These are phyloP conservation scores for Uropsilus gracilis DNA, from an alignment of 2,113 vertebrate species.

Conservation along the genomic window DNA sequence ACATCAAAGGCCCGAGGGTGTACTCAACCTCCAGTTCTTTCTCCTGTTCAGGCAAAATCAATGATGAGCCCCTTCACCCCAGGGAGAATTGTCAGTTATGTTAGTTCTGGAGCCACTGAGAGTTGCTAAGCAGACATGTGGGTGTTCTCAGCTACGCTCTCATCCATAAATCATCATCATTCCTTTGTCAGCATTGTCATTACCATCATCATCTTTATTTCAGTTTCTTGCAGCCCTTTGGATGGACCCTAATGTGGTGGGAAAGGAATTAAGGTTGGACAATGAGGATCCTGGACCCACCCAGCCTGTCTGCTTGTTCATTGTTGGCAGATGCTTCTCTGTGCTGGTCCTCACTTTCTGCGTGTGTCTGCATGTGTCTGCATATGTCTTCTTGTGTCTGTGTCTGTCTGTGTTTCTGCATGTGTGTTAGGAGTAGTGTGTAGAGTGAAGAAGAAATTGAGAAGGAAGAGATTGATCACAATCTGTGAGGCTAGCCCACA, in stretches of 20 bases:
- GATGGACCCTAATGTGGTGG: neutral
- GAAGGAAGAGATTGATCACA: too few relatives aligned
- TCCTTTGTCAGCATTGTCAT: too few relatives aligned
- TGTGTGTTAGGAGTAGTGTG: too few relatives aligned
- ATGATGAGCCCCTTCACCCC: neutral
- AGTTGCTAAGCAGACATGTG: neutral
- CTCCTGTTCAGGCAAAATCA: neutral
- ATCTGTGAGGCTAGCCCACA: too few relatives aligned
- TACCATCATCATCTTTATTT: too few relatives aligned
- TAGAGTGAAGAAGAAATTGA: too few relatives aligned
- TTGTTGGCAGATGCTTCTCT: neutral
- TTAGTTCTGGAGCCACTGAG: neutral
- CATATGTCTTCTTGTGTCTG: too few relatives aligned
- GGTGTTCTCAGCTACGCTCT: fast-evolving
- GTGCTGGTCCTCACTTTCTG: fast-evolving
- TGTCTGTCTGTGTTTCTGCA: too few relatives aligned
- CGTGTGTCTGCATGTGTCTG: neutral
- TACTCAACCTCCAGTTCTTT: neutral
- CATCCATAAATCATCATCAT: neutral
- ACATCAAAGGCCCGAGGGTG: neutral
- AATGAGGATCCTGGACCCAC: neutral
- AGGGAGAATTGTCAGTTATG: neutral
- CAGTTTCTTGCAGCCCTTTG: neutral
- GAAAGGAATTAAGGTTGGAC: neutral
- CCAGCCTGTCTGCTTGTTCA: neutral